Percentiles rank a stretch among this genome's conserved stretches.
Evolutionary conservation across 2,888 invertebrate species (phyloP).

Genomic region (Steinernema carpocapsae): DNA sequence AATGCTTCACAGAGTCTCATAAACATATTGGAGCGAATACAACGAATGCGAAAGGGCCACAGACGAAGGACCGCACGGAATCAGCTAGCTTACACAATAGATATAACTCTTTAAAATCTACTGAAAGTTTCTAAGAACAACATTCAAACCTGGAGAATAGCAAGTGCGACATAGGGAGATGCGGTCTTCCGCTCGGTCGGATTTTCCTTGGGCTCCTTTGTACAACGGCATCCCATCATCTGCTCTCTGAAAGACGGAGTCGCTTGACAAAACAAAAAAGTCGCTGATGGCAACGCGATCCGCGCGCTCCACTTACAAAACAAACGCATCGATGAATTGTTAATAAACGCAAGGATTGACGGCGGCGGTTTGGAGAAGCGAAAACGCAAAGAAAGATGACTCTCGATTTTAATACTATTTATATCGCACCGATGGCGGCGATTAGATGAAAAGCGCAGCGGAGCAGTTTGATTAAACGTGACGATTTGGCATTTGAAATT

Average conservation of each 20-base stretch:
- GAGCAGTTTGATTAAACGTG: slow-evolving; percentile 19
- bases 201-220: slow-evolving; percentile 3
- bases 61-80: too few relatives aligned
- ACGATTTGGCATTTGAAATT: not conserved
- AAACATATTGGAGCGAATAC: too few relatives aligned
- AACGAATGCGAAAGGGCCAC: too few relatives aligned
- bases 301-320: slow-evolving; percentile 10
- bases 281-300: slow-evolving; percentile 13
- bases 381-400: not conserved
- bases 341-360: not conserved
- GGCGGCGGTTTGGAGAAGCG: not conserved
- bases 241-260: slow-evolving; percentile 6
- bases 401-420: not conserved
- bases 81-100: too few relatives aligned
- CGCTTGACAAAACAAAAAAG: not conserved
- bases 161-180: not conserved
- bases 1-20: too few relatives aligned
- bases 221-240: slow-evolving; percentile 29
- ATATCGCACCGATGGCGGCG: not conserved
- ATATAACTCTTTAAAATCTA: too few relatives aligned
- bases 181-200: not conserved
- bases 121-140: too few relatives aligned
- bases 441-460: not conserved
- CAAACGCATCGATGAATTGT: slow-evolving; percentile 27
- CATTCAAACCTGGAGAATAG: not conserved